Conservation (phyloP, 2,888 invertebrate genomes). For the Aleiodes alternator region DNA sequence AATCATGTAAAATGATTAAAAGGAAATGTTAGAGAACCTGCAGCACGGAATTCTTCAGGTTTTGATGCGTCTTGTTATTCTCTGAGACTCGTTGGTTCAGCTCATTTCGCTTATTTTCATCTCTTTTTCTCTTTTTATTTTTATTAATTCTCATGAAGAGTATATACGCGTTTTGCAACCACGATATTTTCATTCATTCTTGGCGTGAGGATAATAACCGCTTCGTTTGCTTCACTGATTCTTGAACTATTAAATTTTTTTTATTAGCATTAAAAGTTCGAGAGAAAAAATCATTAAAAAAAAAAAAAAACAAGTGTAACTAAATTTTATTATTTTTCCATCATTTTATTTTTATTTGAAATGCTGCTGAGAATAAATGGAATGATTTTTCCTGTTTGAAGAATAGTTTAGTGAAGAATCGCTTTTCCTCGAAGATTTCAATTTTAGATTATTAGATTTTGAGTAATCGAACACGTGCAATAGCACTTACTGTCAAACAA, state of each 20-base stretch:
- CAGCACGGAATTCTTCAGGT: not conserved
- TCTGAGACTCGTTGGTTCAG: conserved; percentile 9
- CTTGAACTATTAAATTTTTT: conserved; percentile 13
- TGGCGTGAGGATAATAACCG: not conserved
- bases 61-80: not conserved
- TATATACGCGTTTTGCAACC: conserved; percentile 18
- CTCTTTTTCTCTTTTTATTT: not conserved
- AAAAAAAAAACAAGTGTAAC: too few species aligned
- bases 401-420: not conserved
- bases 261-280: not conserved
- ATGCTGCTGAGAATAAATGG: too few species aligned
- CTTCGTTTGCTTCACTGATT: not conserved
- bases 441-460: not conserved
- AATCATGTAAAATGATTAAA: conserved; percentile 1
- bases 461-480: conserved; percentile 1
- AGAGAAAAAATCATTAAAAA: conserved; percentile 1
- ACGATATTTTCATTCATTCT: conserved; percentile 8
- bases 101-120: conserved; percentile 12
- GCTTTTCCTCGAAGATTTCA: not conserved
- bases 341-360: too few species aligned
- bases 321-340: too few species aligned
- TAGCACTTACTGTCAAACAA: not conserved
- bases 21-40: conserved; percentile 12
- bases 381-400: too few species aligned
- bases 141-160: too few species aligned